Percentiles rank a stretch among this genome's conserved stretches.
Evolutionary conservation across 2,113 vertebrate species (phyloP).

Genomic region (Centrocercus urophasianus): DNA sequence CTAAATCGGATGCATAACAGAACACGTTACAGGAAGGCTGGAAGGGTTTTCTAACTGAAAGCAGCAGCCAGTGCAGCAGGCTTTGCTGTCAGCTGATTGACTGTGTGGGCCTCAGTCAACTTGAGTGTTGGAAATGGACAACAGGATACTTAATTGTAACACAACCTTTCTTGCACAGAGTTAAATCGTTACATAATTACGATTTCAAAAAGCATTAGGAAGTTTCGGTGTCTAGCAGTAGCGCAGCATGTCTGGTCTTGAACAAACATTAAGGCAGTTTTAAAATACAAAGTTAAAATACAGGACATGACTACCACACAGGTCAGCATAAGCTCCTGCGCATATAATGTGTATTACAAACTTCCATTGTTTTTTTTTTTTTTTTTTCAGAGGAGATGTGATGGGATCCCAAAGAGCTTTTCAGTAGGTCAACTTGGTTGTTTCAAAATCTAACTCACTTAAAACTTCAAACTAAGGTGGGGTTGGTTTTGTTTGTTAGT

Average conservation of each 20-base stretch:
- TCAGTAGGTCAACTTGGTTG: not conserved
- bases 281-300: not conserved
- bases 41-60: not conserved
- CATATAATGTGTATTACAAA: not conserved
- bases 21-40: fast-evolving
- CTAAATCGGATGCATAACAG: slow-evolving; percentile 65
- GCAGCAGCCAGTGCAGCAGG: not conserved
- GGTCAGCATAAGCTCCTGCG: not conserved
- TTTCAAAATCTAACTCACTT: not conserved
- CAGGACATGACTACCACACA: not conserved
- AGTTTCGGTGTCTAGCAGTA: not conserved
- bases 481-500: too few species aligned
- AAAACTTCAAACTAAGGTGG: not conserved
- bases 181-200: not conserved
- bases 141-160: too few species aligned
- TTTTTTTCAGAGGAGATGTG: not conserved
- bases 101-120: not conserved
- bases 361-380: not conserved
- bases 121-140: too few species aligned
- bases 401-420: not conserved
- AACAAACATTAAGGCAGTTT: not conserved
- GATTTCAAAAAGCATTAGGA: not conserved
- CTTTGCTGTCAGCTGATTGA: not conserved
- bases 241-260: not conserved
- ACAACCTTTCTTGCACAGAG: not conserved